Base-by-base conservation (phyloP, 2,797 vertebrate species). In the Rhadinocentrus ornatus region DNA sequence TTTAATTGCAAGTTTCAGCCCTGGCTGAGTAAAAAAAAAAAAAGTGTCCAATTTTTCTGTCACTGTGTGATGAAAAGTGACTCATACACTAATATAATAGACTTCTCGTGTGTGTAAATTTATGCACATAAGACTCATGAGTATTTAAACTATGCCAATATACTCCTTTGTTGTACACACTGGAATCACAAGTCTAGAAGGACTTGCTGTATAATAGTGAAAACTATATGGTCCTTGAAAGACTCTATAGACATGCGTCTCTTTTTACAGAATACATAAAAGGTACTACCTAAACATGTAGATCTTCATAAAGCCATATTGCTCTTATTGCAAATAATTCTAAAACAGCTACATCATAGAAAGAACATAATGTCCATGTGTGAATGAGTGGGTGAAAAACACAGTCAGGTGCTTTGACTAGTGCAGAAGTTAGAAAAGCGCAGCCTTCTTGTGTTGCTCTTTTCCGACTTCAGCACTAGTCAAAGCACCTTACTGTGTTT, bases 161-260 rank as follows among this genome's bases (percentile, higher is more conserved):
- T n/a, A 22, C 20, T 48, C 20, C 4, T 63, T 64, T 66, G 34
- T 75, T 82, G 60, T 74, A 59, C 46, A 63, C 41, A 18, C 50
- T 12, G 8, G 46, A 32, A 82, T 77, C 22, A 35, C 18, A 64
- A 76, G 26, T 69, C 62, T 0, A 29, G 29, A 71, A 56, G 64
- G 78, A 77, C 63, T 62, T 70, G 57, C 26, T 60, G 29, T 15
- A 50, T 58, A 15, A 76, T 27, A 68, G 32, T 62, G 71, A 76
- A 60, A 74, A 79, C 78, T 66, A 77, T 11, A 65, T 32, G 71
- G 54, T 77, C 83, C 77, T 85, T 88, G 73, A 82, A 78, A 73
- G 54, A 66, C 54, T 18, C 41, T 41, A 72, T 20, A 85, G 31
- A 63, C 73, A 44, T 22, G 63, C 56, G 48, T 58, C 35, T 57